Evolutionary conservation across 2,797 vertebrate genomes (phyloP), one percentile per base, ranked within the genome.

Genomic region (Eutrigla gurnardus): DNA sequence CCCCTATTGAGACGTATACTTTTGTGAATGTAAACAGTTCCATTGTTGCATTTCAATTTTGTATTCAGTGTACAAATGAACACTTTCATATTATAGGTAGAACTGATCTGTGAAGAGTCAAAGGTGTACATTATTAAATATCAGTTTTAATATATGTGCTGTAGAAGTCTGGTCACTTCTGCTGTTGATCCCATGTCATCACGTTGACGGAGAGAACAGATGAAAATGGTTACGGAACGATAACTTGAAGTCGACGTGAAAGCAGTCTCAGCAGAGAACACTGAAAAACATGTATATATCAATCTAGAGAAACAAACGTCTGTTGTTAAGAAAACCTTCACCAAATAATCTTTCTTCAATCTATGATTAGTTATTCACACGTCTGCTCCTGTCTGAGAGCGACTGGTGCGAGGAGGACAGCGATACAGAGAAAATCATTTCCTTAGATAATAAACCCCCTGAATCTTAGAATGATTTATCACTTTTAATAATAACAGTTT

Each of bases 291-390:
- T 39, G 32, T 43, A 11, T n/a, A n/a, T n/a, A n/a, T n/a, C n/a
- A n/a, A n/a, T 74, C 36, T 15, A 60, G 18, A 47, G 36, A 36
- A 42, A 53, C 52, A 46, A 71, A 60, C n/a, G 40, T 55, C 47
- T 46, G 52, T 47, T 36, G 65, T 43, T 40, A 77, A 60, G 45
- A 67, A 68, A 75, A 39, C 6, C 8, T 53, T 25, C 47, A 69
- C 25, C 63, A 78, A 91, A 79, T 89, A 67, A 88, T 81, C 59
- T 77, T 61, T 73, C 82, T 73, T 35, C 42, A 61, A 47, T 25
- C 71, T 39, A 59, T 86, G 82, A 88, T 92, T 85, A 83, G 73
- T 80, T 65, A 82, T 91, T 87, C 80, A 86, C 83, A 86, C 73
- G 65, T 67, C 25, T 25, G 25, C 25, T 45, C 46, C 50, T 77